These are phyloP conservation scores for Phortica magna DNA, from an alignment of 2,888 invertebrate genomes.

Conservation along the genomic window DNA sequence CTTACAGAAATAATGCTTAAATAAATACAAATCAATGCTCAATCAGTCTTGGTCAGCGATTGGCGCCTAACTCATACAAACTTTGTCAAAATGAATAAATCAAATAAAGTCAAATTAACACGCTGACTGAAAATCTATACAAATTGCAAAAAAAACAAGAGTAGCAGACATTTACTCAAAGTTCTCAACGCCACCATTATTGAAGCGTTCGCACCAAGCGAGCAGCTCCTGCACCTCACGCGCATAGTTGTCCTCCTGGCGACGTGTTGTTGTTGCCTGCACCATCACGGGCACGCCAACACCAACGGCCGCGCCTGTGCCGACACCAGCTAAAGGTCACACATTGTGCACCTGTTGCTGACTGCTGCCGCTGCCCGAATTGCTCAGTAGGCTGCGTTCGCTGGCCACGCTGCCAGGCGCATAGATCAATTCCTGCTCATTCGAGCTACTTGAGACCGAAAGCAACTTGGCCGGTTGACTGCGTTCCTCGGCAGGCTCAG, in stretches of 20 bases:
- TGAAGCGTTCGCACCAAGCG: slow-evolving; percentile 74
- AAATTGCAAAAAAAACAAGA: neutral
- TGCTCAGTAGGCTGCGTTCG: slow-evolving; percentile 77
- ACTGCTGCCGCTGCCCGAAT: slow-evolving; percentile 71
- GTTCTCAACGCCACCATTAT: slow-evolving; percentile 69
- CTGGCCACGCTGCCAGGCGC: slow-evolving; percentile 76
- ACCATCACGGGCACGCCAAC: neutral
- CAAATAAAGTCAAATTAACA: slow-evolving; percentile 2
- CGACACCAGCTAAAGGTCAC: slow-evolving; percentile 63
- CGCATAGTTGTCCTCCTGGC: slow-evolving; percentile 65
- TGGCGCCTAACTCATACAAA: slow-evolving; percentile 13
- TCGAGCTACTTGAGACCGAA: slow-evolving; percentile 16
- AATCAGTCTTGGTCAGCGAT: slow-evolving; percentile 29
- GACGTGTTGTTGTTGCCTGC: neutral
- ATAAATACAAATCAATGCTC: slow-evolving; percentile 23
- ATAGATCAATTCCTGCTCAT: slow-evolving; percentile 75
- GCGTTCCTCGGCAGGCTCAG: neutral
- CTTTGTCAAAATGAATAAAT: neutral
- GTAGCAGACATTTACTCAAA: slow-evolving; percentile 58
- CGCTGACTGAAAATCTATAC: neutral
- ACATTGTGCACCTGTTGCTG: slow-evolving; percentile 68
- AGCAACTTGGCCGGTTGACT: slow-evolving; percentile 28
- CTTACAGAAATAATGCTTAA: slow-evolving; percentile 10
- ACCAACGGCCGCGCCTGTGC: neutral
- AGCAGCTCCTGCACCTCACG: slow-evolving; percentile 71